Base-by-base conservation (phyloP, 2,888 invertebrate genomes). In the Lepidochrysops patricia region DNA sequence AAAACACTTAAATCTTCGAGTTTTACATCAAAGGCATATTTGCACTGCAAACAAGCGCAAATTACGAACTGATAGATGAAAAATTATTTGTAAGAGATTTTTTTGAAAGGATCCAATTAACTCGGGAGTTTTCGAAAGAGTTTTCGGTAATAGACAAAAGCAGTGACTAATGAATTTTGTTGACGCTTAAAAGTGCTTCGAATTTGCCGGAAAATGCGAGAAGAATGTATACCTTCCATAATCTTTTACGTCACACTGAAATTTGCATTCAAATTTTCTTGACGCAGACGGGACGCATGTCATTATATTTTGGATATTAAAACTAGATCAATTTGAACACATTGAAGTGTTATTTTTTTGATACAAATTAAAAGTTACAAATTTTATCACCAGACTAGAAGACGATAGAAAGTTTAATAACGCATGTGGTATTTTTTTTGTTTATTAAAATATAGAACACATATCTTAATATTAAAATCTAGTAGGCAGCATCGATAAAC, bases 31-130 rank as follows among this genome's bases (percentile, higher is more conserved):
- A 75, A 74, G 73, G 72, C 68, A 69, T 74, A 68, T 78, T 77
- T 73, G 70, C 69, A 64, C 63, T 66, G 68, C 70, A 77, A 79
- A 80, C 75, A 77, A 70, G 72, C 72, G 70, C 68, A 77, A 76
- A 77, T 80, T 72, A 73, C 71, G 68, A 76, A 75, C 71, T 75
- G 75, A 77, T 80, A 78, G 80, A 80, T 74, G 78, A 80, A 80
- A 81, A 77, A 74, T 76, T 74, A 75, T 77, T 77, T 75, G 68
- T 66, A 67, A 67, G 72, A 72, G 72, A 74, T 75, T 80, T 81
- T 76, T 75, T 79, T 81, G 79, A 80, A 82, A 80, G 80, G 82
- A 81, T 80, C 79, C 81, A 82, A 82, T 82, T 82, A 82, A 80
- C 76, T 74, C 71, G 64, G 64, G 71, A 68, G 70, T 75, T 72